These are phyloP conservation scores for Xyliphius kryptos DNA, from an alignment of 2,113 vertebrate species.

Conservation along the genomic window DNA sequence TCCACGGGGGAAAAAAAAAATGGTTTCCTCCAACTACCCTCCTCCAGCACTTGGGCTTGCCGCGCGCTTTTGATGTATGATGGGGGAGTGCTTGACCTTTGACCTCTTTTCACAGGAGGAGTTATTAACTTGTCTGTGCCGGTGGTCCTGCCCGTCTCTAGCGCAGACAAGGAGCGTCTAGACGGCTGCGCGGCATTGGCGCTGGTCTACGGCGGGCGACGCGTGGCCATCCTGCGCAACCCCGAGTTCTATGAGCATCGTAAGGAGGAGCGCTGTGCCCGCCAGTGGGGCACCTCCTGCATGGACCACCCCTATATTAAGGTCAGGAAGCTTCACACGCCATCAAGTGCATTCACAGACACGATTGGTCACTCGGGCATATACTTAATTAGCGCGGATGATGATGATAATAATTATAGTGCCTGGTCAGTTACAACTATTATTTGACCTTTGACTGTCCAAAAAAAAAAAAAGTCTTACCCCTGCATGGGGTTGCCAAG, in stretches of 20 bases:
- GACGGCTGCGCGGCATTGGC: slow-evolving; percentile 83
- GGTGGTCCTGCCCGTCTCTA: slow-evolving; percentile 79
- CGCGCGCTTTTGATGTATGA: slow-evolving; percentile 29
- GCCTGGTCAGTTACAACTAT: too few relatives aligned
- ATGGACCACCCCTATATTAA: slow-evolving; percentile 96
- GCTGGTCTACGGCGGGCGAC: slow-evolving; percentile 71
- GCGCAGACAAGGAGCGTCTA: slow-evolving; percentile 83
- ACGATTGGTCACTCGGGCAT: too few relatives aligned
- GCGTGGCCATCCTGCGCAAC: slow-evolving; percentile 91
- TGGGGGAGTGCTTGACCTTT: slow-evolving; percentile 25
- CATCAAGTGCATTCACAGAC: too few relatives aligned
- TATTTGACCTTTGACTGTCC: too few relatives aligned
- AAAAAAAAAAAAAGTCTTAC: too few relatives aligned
- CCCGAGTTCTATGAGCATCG: slow-evolving; percentile 92
- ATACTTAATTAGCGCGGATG: too few relatives aligned
- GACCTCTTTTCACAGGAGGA: slow-evolving; percentile 66
- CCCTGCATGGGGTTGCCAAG: too few relatives aligned
- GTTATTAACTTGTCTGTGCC: slow-evolving; percentile 96
- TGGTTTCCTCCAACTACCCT: too few relatives aligned
- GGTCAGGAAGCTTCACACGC: too few relatives aligned
- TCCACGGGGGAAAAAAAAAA: too few relatives aligned
- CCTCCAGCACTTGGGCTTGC: too few relatives aligned
- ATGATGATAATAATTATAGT: too few relatives aligned
- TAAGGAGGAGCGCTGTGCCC: slow-evolving; percentile 92
- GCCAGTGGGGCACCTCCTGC: slow-evolving; percentile 94